A percentile compares a stretch with the other conserved stretches of the same genome.
phyloP scores from a whole-genome alignment of 2,797 vertebrate species.

The Anabas testudineus region DNA sequence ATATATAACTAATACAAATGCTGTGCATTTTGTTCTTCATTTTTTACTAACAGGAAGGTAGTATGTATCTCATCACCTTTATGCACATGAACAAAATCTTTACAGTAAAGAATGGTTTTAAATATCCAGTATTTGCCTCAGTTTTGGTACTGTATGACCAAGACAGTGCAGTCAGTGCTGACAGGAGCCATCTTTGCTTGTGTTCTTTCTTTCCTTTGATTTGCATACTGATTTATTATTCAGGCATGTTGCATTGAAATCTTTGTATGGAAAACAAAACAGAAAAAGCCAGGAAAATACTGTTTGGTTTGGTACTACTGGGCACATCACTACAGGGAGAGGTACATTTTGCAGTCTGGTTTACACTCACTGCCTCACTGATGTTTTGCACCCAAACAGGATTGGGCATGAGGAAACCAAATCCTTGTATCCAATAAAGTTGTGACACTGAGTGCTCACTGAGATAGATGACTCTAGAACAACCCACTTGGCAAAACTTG shows the following conservation, averaged over 20 bases:
- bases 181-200: neutral
- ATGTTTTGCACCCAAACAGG: slow-evolving; percentile 33
- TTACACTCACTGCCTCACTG: slow-evolving; percentile 15
- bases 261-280: neutral
- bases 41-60: too few species aligned
- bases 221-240: slow-evolving; percentile 23
- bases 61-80: too few species aligned
- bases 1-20: too few species aligned
- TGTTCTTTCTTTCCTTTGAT: neutral
- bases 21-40: too few species aligned
- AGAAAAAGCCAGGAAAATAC: neutral
- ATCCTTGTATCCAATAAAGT: slow-evolving; percentile 53
- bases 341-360: slow-evolving; percentile 11
- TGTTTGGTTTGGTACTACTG: slow-evolving; percentile 29
- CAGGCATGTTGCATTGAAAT: neutral
- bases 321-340: slow-evolving; percentile 1
- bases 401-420: slow-evolving; percentile 38
- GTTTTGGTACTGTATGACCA: too few species aligned
- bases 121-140: too few species aligned
- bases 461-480: slow-evolving; percentile 46
- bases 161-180: neutral
- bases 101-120: too few species aligned
- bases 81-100: too few species aligned
- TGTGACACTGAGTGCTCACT: slow-evolving; percentile 37
- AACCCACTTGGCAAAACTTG: slow-evolving; percentile 48